phyloP scores from a whole-genome alignment of 2,113 vertebrate genomes.

The Gymnogyps californianus region DNA sequence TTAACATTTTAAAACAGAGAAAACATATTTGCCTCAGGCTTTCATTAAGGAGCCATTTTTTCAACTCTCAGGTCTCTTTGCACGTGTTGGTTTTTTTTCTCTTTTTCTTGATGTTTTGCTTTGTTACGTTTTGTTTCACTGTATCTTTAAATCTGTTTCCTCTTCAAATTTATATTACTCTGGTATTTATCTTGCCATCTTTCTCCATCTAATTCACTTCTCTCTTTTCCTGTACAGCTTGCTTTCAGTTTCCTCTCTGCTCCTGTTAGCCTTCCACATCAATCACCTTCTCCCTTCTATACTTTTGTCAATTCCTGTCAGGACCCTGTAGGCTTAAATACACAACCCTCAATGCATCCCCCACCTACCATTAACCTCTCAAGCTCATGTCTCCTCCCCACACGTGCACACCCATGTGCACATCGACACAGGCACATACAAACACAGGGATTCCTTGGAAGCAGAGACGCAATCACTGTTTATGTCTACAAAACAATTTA shows the following conservation, averaged over 20 bases:
- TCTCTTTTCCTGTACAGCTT: background rate
- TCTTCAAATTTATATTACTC: background rate
- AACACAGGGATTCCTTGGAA: background rate
- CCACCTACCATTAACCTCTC: background rate
- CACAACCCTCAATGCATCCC: background rate
- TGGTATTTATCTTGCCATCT: background rate
- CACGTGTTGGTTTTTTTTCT: fast-evolving
- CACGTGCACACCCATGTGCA: fast-evolving
- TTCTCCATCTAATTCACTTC: background rate
- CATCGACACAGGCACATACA: fast-evolving
- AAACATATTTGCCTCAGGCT: background rate
- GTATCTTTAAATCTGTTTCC: background rate
- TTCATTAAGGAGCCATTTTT: background rate
- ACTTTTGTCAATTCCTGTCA: background rate
- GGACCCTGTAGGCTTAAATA: background rate
- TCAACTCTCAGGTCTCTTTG: background rate
- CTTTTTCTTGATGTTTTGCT: background rate
- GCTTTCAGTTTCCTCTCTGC: background rate
- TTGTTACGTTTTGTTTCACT: background rate
- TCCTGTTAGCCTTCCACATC: background rate
- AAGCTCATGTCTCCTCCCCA: background rate
- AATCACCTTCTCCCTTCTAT: background rate
- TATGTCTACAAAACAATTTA: background rate
- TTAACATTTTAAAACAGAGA: background rate
- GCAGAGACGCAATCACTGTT: background rate